A percentile compares a stretch with the other conserved stretches of the same genome.
Evolutionary conservation across 1,140 invertebrate genomes (phyloP).

Genomic region (Bradynema listronoti): DNA sequence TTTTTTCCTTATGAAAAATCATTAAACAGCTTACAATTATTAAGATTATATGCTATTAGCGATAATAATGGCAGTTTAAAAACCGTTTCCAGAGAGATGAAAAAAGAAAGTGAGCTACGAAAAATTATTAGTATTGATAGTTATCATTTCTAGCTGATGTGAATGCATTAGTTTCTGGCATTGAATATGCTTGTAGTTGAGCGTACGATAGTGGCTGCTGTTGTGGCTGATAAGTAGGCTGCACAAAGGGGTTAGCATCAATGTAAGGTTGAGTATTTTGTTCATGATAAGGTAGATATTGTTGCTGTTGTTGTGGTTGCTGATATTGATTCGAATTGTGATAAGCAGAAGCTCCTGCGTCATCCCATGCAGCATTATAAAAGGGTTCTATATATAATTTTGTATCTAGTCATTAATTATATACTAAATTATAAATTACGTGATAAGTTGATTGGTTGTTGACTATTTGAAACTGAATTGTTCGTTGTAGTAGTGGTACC

Average conservation of each 20-base stretch:
- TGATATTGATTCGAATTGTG: no score
- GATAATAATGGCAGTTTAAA: no score
- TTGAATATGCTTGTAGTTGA: background rate
- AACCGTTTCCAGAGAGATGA: no score
- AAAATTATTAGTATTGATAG: no score
- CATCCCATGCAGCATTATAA: background rate
- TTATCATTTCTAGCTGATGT: background rate
- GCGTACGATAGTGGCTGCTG: background rate
- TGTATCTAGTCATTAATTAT: background rate
- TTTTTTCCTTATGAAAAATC: background rate
- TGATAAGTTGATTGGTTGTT: background rate
- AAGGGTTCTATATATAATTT: background rate
- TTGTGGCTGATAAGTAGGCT: background rate
- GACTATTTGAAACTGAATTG: background rate
- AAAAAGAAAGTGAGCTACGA: no score
- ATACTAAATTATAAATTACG: background rate
- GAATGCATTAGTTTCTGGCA: background rate
- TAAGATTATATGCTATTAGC: background rate
- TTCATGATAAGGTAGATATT: background rate
- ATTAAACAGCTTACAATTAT: background rate
- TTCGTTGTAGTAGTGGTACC: background rate
- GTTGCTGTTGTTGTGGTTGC: background rate
- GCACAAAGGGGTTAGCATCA: background rate
- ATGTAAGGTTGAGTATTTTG: background rate
- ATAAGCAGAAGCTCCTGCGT: background rate